Evolutionary conservation across 1,140 invertebrate species (phyloP).

Genomic region (Drosophila arawakana): DNA sequence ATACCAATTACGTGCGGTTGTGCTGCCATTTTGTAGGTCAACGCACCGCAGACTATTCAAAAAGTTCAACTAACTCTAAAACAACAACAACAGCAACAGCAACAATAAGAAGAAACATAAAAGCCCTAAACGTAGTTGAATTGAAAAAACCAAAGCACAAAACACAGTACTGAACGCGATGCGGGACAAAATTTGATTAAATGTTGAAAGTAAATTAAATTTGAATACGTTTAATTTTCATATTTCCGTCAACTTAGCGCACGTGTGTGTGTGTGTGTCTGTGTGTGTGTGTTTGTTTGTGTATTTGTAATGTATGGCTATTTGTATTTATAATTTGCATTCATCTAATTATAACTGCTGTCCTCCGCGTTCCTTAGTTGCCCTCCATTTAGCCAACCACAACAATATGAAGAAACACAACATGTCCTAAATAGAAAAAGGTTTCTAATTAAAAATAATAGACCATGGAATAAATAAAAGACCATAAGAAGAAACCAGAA

Average conservation of each 20-base stretch:
- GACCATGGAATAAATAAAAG: not conserved
- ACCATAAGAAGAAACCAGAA: not conserved
- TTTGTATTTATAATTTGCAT: slow-evolving; percentile 68
- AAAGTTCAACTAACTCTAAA: slow-evolving; percentile 45
- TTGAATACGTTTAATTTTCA: slow-evolving; percentile 82
- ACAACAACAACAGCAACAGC: slow-evolving; percentile 17
- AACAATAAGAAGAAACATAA: slow-evolving; percentile 16
- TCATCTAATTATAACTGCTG: slow-evolving; percentile 57
- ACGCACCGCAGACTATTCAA: slow-evolving; percentile 40
- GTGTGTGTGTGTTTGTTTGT: slow-evolving; percentile 20
- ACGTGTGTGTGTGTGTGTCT: slow-evolving; percentile 10
- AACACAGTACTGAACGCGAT: slow-evolving; percentile 55
- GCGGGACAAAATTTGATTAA: slow-evolving; percentile 76
- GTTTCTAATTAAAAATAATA: slow-evolving; percentile 10
- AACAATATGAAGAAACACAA: slow-evolving; percentile 11
- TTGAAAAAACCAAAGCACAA: slow-evolving; percentile 64
- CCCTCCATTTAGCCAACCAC: slow-evolving; percentile 24
- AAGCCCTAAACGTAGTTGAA: slow-evolving; percentile 53
- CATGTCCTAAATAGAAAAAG: not conserved
- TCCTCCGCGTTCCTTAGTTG: not conserved
- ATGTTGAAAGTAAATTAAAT: slow-evolving; percentile 78
- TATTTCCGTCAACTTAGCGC: slow-evolving; percentile 57
- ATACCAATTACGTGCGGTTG: slow-evolving; percentile 40
- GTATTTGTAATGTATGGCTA: slow-evolving; percentile 39
- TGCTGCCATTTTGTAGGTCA: slow-evolving; percentile 47